These are phyloP conservation scores for Hemistola chrysoprasaria DNA, from an alignment of 2,888 invertebrate genomes.

Conservation along the genomic window DNA sequence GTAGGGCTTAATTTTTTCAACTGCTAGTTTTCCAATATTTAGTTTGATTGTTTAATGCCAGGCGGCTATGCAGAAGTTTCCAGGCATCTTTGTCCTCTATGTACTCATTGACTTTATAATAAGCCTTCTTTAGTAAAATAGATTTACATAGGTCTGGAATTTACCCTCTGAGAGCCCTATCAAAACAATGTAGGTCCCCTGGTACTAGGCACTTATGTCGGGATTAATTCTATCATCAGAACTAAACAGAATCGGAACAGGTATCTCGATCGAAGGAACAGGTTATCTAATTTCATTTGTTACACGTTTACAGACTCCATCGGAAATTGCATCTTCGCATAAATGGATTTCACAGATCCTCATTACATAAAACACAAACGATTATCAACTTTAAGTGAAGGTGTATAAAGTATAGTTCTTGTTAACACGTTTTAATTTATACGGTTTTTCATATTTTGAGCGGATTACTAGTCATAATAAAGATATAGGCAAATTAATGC, in stretches of 20 bases:
- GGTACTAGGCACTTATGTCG: too few species aligned
- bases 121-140: too few species aligned
- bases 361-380: slow-evolving; percentile 47
- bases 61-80: too few species aligned
- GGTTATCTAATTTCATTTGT: slow-evolving; percentile 47
- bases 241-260: slow-evolving; percentile 1
- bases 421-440: neutral
- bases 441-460: slow-evolving; percentile 5
- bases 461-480: slow-evolving; percentile 22
- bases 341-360: slow-evolving; percentile 57
- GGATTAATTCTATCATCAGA: too few species aligned
- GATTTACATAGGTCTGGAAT: too few species aligned
- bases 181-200: too few species aligned
- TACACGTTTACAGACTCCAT: slow-evolving; percentile 44
- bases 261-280: slow-evolving; percentile 18
- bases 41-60: too few species aligned
- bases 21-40: too few species aligned
- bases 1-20: too few species aligned
- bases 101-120: too few species aligned
- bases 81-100: too few species aligned
- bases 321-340: slow-evolving; percentile 68
- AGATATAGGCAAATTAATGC: slow-evolving; percentile 22
- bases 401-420: neutral
- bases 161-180: too few species aligned
- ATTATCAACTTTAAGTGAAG: slow-evolving; percentile 11